Percentiles rank a stretch among this genome's conserved stretches.
Evolutionary conservation across 2,888 invertebrate species (phyloP).

Genomic region (Xiphydria camelus): DNA sequence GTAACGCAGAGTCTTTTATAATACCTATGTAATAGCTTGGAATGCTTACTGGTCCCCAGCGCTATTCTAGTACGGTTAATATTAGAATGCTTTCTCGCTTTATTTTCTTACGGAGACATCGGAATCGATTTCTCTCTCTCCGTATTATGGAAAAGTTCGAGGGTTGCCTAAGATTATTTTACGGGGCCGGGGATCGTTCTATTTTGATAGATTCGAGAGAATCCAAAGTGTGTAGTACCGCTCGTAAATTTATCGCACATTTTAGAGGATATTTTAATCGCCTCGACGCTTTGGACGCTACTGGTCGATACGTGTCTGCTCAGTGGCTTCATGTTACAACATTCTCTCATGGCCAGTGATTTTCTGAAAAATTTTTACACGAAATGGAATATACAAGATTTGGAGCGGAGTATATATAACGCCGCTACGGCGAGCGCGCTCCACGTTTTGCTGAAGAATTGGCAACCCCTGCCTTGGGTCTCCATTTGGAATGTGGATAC

Average conservation of each 20-base stretch:
- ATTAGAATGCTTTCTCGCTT: not conserved
- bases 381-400: slow-evolving; percentile 54
- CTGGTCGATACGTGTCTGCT: slow-evolving; percentile 59
- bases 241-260: no score
- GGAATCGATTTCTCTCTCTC: slow-evolving; percentile 5
- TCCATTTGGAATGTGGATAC: slow-evolving; percentile 64
- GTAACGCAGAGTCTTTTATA: slow-evolving; percentile 19
- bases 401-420: slow-evolving; percentile 48
- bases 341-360: slow-evolving; percentile 62
- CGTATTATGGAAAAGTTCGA: slow-evolving; percentile 10
- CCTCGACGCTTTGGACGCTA: slow-evolving; percentile 55
- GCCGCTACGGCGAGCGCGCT: slow-evolving; percentile 50
- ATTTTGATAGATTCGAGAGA: slow-evolving; percentile 19
- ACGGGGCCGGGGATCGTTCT: not conserved
- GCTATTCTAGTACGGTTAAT: no score
- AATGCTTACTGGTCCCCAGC: no score
- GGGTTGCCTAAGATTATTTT: slow-evolving; percentile 49
- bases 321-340: slow-evolving; percentile 63
- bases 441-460: slow-evolving; percentile 60
- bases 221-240: no score
- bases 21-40: no score
- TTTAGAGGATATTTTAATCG: no score
- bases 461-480: slow-evolving; percentile 59
- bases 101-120: not conserved
- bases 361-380: slow-evolving; percentile 57